These are phyloP conservation scores for Linepithema humile DNA, from an alignment of 1,140 invertebrate species.

Conservation along the genomic window DNA sequence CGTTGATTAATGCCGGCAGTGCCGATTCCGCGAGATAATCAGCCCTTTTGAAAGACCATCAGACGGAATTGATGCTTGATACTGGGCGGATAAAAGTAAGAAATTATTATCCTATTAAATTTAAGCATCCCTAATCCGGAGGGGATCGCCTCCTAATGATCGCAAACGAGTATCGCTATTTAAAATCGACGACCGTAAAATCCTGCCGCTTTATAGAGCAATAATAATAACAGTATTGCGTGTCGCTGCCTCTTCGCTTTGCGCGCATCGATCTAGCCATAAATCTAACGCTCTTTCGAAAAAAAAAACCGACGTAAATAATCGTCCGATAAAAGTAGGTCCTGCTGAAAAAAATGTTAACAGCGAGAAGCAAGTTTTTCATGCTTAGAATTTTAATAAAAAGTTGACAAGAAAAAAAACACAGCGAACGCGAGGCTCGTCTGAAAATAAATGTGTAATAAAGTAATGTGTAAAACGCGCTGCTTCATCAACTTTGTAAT, in stretches of 20 bases:
- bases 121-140: conserved; percentile 11
- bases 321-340: not conserved
- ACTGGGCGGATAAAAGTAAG: not conserved
- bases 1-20: conserved; percentile 4
- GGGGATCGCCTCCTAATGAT: not conserved
- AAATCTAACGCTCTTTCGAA: conserved; percentile 11
- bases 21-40: not conserved
- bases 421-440: too few species aligned
- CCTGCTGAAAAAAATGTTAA: too few species aligned
- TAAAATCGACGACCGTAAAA: conserved; percentile 20
- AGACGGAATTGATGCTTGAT: not conserved
- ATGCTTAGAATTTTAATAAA: too few species aligned
- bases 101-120: conserved; percentile 32
- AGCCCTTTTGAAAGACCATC: not conserved
- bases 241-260: not conserved
- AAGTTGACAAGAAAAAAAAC: too few species aligned
- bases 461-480: not conserved
- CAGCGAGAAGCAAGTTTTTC: too few species aligned
- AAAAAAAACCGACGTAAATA: not conserved
- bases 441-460: too few species aligned
- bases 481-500: not conserved
- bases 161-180: not conserved
- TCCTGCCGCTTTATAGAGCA: conserved; percentile 1
- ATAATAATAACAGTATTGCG: conserved; percentile 8
- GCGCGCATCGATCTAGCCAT: not conserved